Conservation (phyloP, 2,888 invertebrate species). For the Spilarctia lutea region DNA sequence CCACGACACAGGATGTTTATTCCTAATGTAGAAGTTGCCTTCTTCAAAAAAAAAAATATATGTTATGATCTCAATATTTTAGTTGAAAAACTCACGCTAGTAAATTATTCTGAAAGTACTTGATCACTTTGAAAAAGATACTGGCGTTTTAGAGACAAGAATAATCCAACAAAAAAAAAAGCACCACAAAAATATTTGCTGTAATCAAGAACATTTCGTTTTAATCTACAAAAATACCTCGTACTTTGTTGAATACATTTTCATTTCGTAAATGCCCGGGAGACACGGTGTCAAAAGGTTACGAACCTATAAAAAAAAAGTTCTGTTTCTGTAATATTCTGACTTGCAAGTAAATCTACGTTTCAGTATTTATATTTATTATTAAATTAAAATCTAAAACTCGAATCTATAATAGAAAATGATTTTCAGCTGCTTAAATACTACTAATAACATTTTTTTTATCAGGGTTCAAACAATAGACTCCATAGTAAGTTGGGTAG, state of each 20-base stretch:
- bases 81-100: too few species aligned
- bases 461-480: slow-evolving; percentile 95
- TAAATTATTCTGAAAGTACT: too few species aligned
- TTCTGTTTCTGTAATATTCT: background rate
- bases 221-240: slow-evolving; percentile 2
- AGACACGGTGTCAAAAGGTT: slow-evolving; percentile 11
- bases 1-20: too few species aligned
- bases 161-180: background rate
- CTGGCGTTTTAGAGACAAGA: background rate
- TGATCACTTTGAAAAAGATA: background rate
- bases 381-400: background rate
- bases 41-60: too few species aligned
- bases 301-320: background rate
- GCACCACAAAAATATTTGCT: background rate
- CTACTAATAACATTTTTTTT: background rate
- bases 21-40: too few species aligned
- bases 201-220: background rate
- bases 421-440: background rate
- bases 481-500: slow-evolving; percentile 95
- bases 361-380: background rate
- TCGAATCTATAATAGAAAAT: background rate
- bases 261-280: slow-evolving; percentile 7
- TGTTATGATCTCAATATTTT: too few species aligned
- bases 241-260: slow-evolving; percentile 10
- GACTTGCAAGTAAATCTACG: background rate